A percentile compares a stretch with the other conserved stretches of the same genome.
Evolutionary conservation across 2,113 vertebrate genomes (phyloP).

Genomic region (Beaufortia kweichowensis): DNA sequence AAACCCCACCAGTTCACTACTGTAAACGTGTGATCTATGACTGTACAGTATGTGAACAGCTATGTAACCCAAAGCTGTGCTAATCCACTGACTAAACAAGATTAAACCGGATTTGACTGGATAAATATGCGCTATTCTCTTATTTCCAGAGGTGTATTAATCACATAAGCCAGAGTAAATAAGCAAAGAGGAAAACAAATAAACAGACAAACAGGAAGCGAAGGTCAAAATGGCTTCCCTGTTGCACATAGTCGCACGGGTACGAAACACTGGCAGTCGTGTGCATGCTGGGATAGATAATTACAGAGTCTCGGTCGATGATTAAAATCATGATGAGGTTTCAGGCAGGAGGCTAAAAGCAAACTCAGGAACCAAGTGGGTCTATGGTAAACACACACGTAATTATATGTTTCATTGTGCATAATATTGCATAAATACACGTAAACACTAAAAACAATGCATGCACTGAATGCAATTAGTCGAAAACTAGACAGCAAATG

Average conservation of each 20-base stretch:
- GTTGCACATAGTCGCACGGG: background rate
- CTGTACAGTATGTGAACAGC: background rate
- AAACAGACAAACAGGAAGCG: conserved; percentile 35
- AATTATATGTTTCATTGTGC: background rate
- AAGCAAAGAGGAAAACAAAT: conserved; percentile 19
- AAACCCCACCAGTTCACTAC: background rate
- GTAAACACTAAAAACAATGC: background rate
- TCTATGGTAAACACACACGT: background rate
- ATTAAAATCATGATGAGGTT: conserved; percentile 26
- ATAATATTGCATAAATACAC: conserved; percentile 10
- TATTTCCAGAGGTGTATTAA: conserved; percentile 34
- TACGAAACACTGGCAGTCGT: background rate
- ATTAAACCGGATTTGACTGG: conserved; percentile 34
- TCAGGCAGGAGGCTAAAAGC: conserved; percentile 13
- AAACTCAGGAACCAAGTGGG: conserved; percentile 1
- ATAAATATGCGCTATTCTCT: conserved; percentile 34
- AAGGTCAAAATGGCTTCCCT: conserved; percentile 31
- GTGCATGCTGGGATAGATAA: conserved; percentile 34
- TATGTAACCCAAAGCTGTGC: conserved; percentile 9
- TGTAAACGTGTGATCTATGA: background rate
- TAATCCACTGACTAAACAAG: conserved; percentile 37
- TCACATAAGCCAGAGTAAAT: conserved; percentile 43
- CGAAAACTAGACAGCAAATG: background rate
- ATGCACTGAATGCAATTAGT: background rate
- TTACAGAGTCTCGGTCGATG: conserved; percentile 30